Evolutionary conservation across 2,797 vertebrate genomes (phyloP).

Genomic region (Botia almorhae): DNA sequence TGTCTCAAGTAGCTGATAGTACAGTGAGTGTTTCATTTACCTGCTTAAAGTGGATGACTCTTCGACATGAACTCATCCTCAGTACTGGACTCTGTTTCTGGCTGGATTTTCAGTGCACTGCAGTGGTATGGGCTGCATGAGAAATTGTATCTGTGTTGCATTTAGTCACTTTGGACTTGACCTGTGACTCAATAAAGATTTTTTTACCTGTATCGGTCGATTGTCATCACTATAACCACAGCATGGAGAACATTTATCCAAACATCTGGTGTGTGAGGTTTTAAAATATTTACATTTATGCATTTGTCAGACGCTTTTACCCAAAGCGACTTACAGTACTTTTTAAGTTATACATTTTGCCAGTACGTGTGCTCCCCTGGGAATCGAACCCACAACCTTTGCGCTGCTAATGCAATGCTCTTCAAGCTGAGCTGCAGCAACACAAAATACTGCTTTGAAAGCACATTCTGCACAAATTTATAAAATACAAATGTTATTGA

Average conservation of each 20-base stretch:
- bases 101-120: conserved; percentile 50
- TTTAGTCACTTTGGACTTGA: conserved; percentile 68
- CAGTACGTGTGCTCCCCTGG: too few relatives aligned
- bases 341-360: too few relatives aligned
- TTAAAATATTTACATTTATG: background rate
- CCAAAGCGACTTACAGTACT: too few relatives aligned
- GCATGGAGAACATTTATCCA: background rate
- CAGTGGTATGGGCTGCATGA: conserved; percentile 63
- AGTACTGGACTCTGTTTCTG: conserved; percentile 27
- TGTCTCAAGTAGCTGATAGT: conserved; percentile 49
- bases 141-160: conserved; percentile 59
- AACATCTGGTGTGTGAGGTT: background rate
- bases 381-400: too few relatives aligned
- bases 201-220: conserved; percentile 66
- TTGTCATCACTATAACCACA: background rate
- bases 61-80: conserved; percentile 2
- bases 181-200: conserved; percentile 74
- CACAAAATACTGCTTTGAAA: too few relatives aligned
- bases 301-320: background rate
- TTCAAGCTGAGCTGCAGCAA: too few relatives aligned
- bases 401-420: too few relatives aligned
- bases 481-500: too few relatives aligned
- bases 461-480: too few relatives aligned
- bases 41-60: conserved; percentile 22
- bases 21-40: conserved; percentile 36